These are phyloP conservation scores for Bombylius major DNA, from an alignment of 2,888 invertebrate genomes.

Conservation along the genomic window DNA sequence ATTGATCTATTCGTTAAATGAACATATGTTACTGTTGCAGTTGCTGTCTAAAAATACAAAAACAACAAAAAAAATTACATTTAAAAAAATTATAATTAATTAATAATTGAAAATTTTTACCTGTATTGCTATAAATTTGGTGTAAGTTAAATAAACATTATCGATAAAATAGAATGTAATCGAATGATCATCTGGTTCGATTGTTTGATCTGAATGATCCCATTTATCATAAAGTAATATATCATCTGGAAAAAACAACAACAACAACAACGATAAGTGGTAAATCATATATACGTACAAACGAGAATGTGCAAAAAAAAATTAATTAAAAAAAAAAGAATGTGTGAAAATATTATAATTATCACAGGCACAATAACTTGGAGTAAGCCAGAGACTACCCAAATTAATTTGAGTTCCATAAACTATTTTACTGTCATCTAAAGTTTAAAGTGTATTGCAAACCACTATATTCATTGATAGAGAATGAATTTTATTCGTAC, in stretches of 20 bases:
- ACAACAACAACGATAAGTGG: no score
- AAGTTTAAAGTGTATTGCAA: no score
- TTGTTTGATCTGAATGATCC: conserved; percentile 19
- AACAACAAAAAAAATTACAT: background rate
- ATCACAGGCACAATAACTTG: no score
- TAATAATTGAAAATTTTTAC: conserved; percentile 21
- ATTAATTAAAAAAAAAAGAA: no score
- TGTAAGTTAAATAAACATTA: conserved; percentile 24
- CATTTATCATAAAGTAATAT: conserved; percentile 16
- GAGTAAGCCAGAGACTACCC: no score
- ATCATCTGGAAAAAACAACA: background rate
- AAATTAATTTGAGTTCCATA: no score
- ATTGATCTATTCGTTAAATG: conserved; percentile 24
- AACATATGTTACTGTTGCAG: conserved; percentile 25
- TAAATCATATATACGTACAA: no score
- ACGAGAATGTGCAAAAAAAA: no score
- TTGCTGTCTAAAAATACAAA: conserved; percentile 6
- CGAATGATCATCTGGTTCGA: conserved; percentile 17
- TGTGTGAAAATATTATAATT: no score
- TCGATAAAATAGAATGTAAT: conserved; percentile 29
- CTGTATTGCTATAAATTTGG: conserved; percentile 24
- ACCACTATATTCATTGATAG: no score
- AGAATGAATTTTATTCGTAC: no score
- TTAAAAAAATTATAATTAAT: background rate
- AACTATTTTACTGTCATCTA: no score